Percentiles rank a stretch among this genome's conserved stretches.
phyloP scores from a whole-genome alignment of 2,888 invertebrate genomes.

The Ceraclea dissimilis region DNA sequence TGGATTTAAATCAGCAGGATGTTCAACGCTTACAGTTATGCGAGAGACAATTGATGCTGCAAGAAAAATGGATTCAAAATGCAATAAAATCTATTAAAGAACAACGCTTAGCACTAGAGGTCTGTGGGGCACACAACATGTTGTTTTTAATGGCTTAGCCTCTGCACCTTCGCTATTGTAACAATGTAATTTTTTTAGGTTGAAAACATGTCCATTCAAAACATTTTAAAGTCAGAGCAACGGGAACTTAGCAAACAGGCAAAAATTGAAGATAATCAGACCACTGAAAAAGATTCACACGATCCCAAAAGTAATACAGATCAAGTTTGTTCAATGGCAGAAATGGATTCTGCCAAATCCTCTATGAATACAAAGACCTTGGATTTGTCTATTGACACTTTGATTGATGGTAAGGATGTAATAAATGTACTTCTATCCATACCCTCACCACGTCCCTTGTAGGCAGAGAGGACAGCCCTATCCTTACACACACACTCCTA shows the following conservation, averaged over 20 bases:
- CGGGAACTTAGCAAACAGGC: not conserved
- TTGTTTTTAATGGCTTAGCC: no score
- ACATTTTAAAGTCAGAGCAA: conserved; percentile 30
- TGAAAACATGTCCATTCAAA: conserved; percentile 38
- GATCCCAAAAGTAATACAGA: not conserved
- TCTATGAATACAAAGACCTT: conserved; percentile 18
- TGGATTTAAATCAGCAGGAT: not conserved
- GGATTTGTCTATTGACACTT: conserved; percentile 15
- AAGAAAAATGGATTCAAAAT: conserved; percentile 38
- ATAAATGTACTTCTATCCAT: not conserved
- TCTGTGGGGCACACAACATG: conserved; percentile 25
- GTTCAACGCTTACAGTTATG: conserved; percentile 23
- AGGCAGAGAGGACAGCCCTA: no score
- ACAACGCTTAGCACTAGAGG: conserved; percentile 38
- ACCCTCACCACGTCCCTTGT: no score
- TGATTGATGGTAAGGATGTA: conserved; percentile 17
- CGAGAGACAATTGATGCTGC: conserved; percentile 36
- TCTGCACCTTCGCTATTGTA: not conserved
- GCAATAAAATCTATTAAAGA: conserved; percentile 34
- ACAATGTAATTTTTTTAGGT: conserved; percentile 31
- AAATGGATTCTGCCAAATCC: conserved; percentile 20
- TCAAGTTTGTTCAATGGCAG: not conserved
- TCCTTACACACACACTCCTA: no score
- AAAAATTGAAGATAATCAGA: not conserved
- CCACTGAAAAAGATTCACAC: not conserved